phyloP scores from a whole-genome alignment of 2,888 invertebrate genomes.

The Tetranychus truncatus region DNA sequence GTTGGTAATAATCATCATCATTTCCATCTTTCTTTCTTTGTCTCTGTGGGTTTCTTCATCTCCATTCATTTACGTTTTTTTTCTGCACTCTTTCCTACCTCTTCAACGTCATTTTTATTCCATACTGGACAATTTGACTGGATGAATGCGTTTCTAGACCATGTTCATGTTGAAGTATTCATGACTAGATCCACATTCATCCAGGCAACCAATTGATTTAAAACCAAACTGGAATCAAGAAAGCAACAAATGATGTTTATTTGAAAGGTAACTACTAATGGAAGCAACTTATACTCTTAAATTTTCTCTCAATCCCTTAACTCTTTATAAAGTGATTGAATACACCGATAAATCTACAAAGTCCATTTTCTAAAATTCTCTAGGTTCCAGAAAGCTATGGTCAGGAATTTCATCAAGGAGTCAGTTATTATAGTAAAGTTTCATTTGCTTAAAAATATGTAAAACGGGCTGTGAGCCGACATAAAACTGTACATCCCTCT shows the following conservation, averaged over 20 bases:
- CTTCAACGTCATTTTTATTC: not conserved
- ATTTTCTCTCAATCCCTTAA: not conserved
- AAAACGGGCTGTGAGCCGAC: slow-evolving; percentile 46
- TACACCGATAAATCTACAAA: no score
- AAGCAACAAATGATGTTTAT: slow-evolving; percentile 17
- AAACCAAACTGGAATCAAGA: slow-evolving; percentile 49
- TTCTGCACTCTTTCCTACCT: not conserved
- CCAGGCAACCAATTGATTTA: no score
- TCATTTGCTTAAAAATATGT: slow-evolving; percentile 72
- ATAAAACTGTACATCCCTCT: slow-evolving; percentile 47
- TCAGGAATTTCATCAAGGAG: slow-evolving; percentile 52
- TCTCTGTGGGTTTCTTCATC: no score
- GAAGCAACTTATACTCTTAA: not conserved
- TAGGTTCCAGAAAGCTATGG: slow-evolving; percentile 63
- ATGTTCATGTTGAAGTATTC: not conserved
- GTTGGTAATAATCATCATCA: not conserved
- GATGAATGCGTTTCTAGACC: no score
- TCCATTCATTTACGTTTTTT: not conserved
- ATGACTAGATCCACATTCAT: no score
- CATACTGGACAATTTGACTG: not conserved
- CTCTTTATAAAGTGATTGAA: not conserved
- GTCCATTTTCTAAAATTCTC: not conserved
- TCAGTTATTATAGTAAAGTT: slow-evolving; percentile 43
- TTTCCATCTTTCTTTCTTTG: not conserved
- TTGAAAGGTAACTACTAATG: slow-evolving; percentile 28